Base-by-base conservation (phyloP, 1,140 invertebrate species). In the Aphelinus atriplicis region DNA sequence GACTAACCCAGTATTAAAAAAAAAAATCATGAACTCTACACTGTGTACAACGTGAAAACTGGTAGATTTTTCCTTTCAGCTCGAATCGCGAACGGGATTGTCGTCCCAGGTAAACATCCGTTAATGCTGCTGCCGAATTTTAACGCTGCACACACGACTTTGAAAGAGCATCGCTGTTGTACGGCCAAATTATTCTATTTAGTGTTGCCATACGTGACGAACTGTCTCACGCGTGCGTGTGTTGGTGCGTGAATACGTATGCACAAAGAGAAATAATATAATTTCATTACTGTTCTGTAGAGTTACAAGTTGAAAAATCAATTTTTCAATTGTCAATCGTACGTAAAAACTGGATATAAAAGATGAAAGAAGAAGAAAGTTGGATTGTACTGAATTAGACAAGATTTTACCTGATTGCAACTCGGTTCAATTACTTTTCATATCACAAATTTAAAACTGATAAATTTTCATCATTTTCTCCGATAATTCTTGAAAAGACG, bases 21-120 rank as follows among this genome's bases (percentile, higher is more conserved):
- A 64, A 53, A 63, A 55, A 26, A 26, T 50, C 48, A 3, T 51
- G 60, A n/a, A 43, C 62, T 45, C 9, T 26, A 7, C 26, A n/a
- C 56, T 73, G 45, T 73, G 45, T 68, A 66, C 4, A 57, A 75
- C 61, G 73, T 70, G 57, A 71, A 75, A 71, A 76, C 67, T 64
- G 71, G 74, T 76, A 76, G 74, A 76, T 65, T 76, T 76, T 76
- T 76, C 68, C 67, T 76, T 76, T 76, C 74, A 71, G 74, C 74
- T 71, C 74, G 68, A 76, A 76, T 76, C 68, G 74, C 74, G 74
- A 76, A 76, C 74, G 68, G 68, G 63, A 76, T 76, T 76, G 68
- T 71, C 74, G 68, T 71, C 68, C 68, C 68, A 71, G 74, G 74
- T 76, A 76, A 76, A 76, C 73, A 75, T 50, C 68, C 68, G 62